Percentiles rank a stretch among this genome's conserved stretches.
Evolutionary conservation across 2,888 invertebrate species (phyloP).

Genomic region (Drosophila quinaria): DNA sequence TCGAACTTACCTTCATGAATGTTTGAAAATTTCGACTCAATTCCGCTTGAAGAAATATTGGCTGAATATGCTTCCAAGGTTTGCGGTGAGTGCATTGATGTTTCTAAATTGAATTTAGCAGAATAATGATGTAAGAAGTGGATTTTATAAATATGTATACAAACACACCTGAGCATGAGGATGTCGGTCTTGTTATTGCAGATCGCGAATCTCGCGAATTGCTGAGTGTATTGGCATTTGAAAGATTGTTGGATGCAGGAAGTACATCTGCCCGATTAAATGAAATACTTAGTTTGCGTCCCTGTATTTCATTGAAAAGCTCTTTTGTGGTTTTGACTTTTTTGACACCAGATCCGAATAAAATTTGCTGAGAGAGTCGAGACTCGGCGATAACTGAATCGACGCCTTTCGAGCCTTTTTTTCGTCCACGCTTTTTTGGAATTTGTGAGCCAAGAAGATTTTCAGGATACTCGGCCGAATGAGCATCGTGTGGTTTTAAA

Average conservation of each 20-base stretch:
- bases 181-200: slow-evolving; percentile 67
- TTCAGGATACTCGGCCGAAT: slow-evolving; percentile 3
- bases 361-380: slow-evolving; percentile 81
- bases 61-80: slow-evolving; percentile 77
- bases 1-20: slow-evolving; percentile 50
- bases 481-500: slow-evolving; percentile 12
- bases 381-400: slow-evolving; percentile 83
- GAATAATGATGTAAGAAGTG: slow-evolving; percentile 1
- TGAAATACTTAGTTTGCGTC: slow-evolving; percentile 73
- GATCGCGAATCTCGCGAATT: slow-evolving; percentile 25
- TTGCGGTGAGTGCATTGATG: slow-evolving; percentile 79
- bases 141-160: neutral
- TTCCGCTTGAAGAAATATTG: slow-evolving; percentile 67
- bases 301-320: slow-evolving; percentile 85
- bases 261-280: slow-evolving; percentile 50
- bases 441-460: slow-evolving; percentile 31
- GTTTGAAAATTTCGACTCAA: slow-evolving; percentile 57
- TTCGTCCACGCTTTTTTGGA: slow-evolving; percentile 84
- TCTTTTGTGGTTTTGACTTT: slow-evolving; percentile 86
- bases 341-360: slow-evolving; percentile 79
- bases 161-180: slow-evolving; percentile 83
- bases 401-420: slow-evolving; percentile 85
- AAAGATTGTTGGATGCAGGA: slow-evolving; percentile 63
- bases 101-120: slow-evolving; percentile 51
- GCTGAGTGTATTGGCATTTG: slow-evolving; percentile 34